A percentile compares a stretch with the other conserved stretches of the same genome.
These are phyloP conservation scores for Limosa lapponica DNA, from an alignment of 2,797 vertebrate species.

Conservation along the genomic window DNA sequence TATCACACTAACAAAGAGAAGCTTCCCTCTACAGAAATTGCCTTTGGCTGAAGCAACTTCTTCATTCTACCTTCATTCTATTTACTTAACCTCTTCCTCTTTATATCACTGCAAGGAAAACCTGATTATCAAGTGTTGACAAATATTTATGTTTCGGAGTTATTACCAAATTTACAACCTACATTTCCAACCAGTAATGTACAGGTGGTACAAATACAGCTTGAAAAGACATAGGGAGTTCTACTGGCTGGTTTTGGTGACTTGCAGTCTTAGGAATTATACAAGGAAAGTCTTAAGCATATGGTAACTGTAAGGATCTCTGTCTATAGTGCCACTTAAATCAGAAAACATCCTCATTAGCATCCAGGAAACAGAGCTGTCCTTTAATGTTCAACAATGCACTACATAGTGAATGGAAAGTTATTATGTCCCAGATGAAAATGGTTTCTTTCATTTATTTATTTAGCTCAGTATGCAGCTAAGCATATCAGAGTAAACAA, in stretches of 20 bases:
- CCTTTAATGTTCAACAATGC: constrained; percentile 4
- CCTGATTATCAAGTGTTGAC: neutral
- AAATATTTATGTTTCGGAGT: neutral
- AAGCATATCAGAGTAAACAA: neutral
- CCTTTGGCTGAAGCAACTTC: neutral
- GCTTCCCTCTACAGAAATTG: neutral
- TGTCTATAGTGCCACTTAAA: constrained; percentile 22
- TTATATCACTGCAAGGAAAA: neutral
- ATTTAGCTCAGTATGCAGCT: neutral
- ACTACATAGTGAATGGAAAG: neutral
- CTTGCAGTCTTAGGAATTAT: neutral
- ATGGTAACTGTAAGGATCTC: constrained; percentile 28
- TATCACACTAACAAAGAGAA: neutral
- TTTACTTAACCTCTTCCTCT: neutral
- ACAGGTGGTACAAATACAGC: neutral
- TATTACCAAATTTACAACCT: neutral
- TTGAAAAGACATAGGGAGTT: neutral
- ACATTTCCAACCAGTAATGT: neutral
- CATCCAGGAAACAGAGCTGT: constrained; percentile 20
- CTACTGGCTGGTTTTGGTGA: neutral
- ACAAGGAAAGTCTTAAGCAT: constrained; percentile 21
- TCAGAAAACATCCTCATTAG: constrained; percentile 43
- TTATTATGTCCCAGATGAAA: constrained; percentile 1
- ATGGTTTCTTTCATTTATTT: neutral
- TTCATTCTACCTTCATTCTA: neutral